These are phyloP conservation scores for Drosophila testacea DNA, from an alignment of 2,888 invertebrate species.

Conservation along the genomic window DNA sequence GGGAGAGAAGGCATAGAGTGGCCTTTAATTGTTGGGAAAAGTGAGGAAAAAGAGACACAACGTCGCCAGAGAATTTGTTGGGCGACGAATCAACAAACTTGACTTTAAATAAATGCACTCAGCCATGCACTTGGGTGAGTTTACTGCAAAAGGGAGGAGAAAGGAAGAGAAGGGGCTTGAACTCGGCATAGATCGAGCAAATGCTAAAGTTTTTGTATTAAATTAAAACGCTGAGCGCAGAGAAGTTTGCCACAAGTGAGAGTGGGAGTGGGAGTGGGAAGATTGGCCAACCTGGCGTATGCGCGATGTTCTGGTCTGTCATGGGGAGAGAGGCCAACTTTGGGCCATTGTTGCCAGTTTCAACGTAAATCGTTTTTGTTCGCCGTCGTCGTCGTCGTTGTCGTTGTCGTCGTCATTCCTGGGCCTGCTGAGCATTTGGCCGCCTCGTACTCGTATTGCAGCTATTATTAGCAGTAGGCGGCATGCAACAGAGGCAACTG, in stretches of 20 bases:
- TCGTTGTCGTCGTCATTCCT: slow-evolving; percentile 31
- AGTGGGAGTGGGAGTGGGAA: neutral
- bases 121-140: slow-evolving; percentile 55
- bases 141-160: slow-evolving; percentile 13
- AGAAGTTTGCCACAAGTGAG: slow-evolving; percentile 58
- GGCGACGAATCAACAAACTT: slow-evolving; percentile 73
- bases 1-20: neutral
- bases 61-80: slow-evolving; percentile 49
- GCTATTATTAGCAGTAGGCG: slow-evolving; percentile 74
- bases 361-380: slow-evolving; percentile 75
- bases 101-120: slow-evolving; percentile 79
- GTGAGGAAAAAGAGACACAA: slow-evolving; percentile 8
- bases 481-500: slow-evolving; percentile 8
- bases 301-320: slow-evolving; percentile 30
- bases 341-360: slow-evolving; percentile 69
- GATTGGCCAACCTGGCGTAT: slow-evolving; percentile 58
- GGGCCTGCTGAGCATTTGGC: slow-evolving; percentile 29
- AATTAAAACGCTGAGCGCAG: slow-evolving; percentile 75
- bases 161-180: slow-evolving; percentile 21
- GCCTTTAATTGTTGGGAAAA: slow-evolving; percentile 56
- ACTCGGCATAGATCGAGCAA: slow-evolving; percentile 54
- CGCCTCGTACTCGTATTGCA: slow-evolving; percentile 67
- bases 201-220: slow-evolving; percentile 77
- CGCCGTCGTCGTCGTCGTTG: slow-evolving; percentile 41
- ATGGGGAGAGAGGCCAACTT: slow-evolving; percentile 33